A percentile compares a stretch with the other conserved stretches of the same genome.
Evolutionary conservation across 2,797 vertebrate species (phyloP).

Genomic region (Myiothlypis coronata): DNA sequence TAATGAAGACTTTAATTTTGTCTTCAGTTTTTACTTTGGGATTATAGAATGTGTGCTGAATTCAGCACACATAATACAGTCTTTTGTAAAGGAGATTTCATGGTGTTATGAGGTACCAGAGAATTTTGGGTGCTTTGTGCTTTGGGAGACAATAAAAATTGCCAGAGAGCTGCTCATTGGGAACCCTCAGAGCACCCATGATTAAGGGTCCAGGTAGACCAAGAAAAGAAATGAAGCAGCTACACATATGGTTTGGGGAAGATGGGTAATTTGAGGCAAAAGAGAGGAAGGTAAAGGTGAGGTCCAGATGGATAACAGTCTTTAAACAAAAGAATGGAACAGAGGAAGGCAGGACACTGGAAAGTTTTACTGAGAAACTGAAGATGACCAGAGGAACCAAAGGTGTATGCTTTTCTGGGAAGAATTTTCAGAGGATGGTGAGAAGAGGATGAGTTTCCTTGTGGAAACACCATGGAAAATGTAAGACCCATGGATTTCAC

Average conservation of each 20-base stretch:
- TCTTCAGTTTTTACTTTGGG: not conserved
- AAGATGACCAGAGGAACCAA: not conserved
- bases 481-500: not conserved
- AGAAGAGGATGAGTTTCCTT: not conserved
- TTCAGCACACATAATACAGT: not conserved
- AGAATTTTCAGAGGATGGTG: not conserved
- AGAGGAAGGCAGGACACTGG: not conserved
- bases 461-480: not conserved
- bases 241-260: not conserved
- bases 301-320: not conserved
- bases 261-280: not conserved
- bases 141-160: not conserved
- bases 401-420: not conserved
- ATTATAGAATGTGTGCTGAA: not conserved
- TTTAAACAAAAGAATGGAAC: not conserved
- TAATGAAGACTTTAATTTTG: not conserved
- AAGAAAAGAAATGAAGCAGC: not conserved
- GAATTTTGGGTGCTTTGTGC: not conserved
- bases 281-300: not conserved
- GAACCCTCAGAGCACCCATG: fast-evolving
- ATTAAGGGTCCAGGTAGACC: not conserved
- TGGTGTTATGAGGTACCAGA: not conserved
- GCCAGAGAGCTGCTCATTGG: not conserved
- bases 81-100: not conserved
- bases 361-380: not conserved